These are phyloP conservation scores for Agelaius tricolor DNA, from an alignment of 2,113 vertebrate species.

Conservation along the genomic window DNA sequence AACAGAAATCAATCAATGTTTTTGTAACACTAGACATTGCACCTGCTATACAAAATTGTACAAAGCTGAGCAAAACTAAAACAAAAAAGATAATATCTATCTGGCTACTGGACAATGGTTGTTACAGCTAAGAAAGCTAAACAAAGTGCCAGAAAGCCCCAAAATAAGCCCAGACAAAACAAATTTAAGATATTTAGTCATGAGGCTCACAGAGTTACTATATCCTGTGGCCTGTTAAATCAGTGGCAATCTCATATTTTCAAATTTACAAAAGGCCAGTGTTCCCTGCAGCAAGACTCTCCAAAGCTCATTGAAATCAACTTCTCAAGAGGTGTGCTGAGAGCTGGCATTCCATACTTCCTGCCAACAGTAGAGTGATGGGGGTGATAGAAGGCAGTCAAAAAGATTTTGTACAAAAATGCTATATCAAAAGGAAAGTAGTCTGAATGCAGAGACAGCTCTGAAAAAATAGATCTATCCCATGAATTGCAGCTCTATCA, in stretches of 20 bases:
- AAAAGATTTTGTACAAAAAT: neutral
- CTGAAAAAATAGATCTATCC: neutral
- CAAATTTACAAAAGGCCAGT: neutral
- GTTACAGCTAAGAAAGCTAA: neutral
- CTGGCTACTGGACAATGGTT: neutral
- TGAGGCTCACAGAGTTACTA: neutral
- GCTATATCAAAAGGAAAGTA: neutral
- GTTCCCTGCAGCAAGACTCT: neutral
- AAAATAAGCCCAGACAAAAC: neutral
- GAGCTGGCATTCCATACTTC: neutral
- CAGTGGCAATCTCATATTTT: neutral
- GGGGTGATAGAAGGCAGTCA: neutral
- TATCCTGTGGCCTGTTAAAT: neutral
- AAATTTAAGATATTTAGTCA: neutral
- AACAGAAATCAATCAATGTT: neutral
- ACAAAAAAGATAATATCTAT: neutral
- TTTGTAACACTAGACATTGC: neutral
- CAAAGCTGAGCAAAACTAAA: neutral
- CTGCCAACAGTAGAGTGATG: accelerated
- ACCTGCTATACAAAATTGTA: neutral
- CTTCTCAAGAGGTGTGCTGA: neutral
- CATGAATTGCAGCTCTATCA: neutral
- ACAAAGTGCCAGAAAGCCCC: neutral
- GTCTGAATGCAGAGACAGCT: neutral
- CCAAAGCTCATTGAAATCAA: neutral